These are phyloP conservation scores for Sphenopsis melanotis DNA, from an alignment of 2,797 vertebrate species.

Conservation along the genomic window DNA sequence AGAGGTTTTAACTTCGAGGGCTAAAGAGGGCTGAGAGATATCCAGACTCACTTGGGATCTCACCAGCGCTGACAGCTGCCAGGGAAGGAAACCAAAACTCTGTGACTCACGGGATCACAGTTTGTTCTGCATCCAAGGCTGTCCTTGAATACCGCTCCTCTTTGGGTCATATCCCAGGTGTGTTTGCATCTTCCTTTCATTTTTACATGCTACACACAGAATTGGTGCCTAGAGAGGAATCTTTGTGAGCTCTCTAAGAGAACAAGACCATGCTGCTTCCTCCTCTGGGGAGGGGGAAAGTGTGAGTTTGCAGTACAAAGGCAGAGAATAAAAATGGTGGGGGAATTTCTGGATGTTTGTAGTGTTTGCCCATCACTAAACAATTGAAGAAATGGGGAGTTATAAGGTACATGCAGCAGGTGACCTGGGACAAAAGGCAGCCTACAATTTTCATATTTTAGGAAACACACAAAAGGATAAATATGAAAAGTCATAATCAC, in stretches of 20 bases:
- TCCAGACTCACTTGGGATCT: neutral
- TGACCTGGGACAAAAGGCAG: neutral
- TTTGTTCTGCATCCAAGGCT: neutral
- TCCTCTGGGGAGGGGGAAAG: neutral
- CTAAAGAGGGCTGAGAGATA: neutral
- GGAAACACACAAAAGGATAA: neutral
- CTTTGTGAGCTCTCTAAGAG: neutral
- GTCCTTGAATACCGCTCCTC: neutral
- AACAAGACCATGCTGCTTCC: neutral
- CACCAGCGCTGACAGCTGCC: neutral
- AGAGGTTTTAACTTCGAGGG: neutral
- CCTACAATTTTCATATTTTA: neutral
- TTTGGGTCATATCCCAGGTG: neutral
- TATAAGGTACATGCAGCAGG: neutral
- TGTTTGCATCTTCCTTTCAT: neutral
- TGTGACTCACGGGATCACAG: fast-evolving
- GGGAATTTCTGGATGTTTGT: neutral
- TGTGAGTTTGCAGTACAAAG: neutral
- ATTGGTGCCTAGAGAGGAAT: neutral
- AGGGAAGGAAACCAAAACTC: neutral
- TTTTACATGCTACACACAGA: neutral
- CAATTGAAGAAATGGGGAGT: neutral
- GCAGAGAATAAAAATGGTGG: neutral
- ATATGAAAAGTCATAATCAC: neutral
- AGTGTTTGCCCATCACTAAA: neutral